These are phyloP conservation scores for Eumeta japonica DNA, from an alignment of 1,140 invertebrate species.

Conservation along the genomic window DNA sequence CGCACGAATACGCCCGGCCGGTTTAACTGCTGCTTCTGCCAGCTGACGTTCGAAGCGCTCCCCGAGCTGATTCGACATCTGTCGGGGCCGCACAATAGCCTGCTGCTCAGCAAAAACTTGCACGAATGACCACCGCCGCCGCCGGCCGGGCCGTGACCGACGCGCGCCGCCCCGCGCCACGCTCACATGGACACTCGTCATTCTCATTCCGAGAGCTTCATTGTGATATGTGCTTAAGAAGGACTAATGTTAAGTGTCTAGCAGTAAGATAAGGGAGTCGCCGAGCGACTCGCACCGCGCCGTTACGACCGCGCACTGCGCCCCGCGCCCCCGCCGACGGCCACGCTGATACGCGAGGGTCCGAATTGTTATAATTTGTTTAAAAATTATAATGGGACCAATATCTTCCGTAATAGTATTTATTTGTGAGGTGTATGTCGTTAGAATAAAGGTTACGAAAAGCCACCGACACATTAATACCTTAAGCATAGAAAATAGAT, in stretches of 20 bases:
- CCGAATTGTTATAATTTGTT: constrained; percentile 59
- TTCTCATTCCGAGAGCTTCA: constrained; percentile 43
- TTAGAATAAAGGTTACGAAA: constrained; percentile 55
- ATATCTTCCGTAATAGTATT: constrained; percentile 58
- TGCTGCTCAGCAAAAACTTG: constrained; percentile 81
- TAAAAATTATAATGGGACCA: constrained; percentile 61
- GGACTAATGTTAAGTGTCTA: constrained; percentile 39
- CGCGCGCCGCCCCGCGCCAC: constrained; percentile 33
- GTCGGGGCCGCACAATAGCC: constrained; percentile 81
- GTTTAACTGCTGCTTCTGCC: constrained; percentile 84
- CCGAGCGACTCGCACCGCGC: constrained; percentile 47
- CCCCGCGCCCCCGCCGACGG: no score
- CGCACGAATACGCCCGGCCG: constrained; percentile 62
- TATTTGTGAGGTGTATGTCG: constrained; percentile 57
- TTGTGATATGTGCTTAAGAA: constrained; percentile 55
- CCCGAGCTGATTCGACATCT: constrained; percentile 81
- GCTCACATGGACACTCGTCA: constrained; percentile 41
- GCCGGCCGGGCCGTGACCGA: constrained; percentile 22
- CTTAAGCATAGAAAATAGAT: constrained; percentile 56
- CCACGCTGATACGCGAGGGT: no score
- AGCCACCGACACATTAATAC: constrained; percentile 57
- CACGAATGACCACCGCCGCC: constrained; percentile 64
- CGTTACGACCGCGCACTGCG: no score
- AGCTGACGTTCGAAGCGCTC: constrained; percentile 76
- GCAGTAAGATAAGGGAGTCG: constrained; percentile 39